Evolutionary conservation across 2,888 invertebrate genomes (phyloP).

Genomic region (Seira ritae): DNA sequence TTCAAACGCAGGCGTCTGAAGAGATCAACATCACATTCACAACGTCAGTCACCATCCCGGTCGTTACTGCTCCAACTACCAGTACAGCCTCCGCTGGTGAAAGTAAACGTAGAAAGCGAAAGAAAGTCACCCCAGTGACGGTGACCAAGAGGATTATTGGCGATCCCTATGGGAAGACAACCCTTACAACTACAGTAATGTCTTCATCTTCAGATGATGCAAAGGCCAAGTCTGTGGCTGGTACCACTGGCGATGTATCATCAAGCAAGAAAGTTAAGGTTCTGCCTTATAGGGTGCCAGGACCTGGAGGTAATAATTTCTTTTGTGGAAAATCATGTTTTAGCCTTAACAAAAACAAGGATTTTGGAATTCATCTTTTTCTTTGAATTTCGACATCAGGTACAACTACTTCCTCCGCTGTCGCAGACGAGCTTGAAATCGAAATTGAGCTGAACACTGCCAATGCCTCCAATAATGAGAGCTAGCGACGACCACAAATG

Average conservation of each 20-base stretch:
- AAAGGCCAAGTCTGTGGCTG: not conserved
- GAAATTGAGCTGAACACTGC: constrained; percentile 56
- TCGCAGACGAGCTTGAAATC: constrained; percentile 59
- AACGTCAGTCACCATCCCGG: too few species aligned
- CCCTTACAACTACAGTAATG: constrained; percentile 8
- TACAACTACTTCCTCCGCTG: too few species aligned
- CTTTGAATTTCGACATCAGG: too few species aligned
- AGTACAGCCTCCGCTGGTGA: constrained; percentile 14
- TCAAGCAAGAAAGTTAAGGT: constrained; percentile 40
- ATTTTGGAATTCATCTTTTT: too few species aligned
- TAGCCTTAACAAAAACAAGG: not conserved
- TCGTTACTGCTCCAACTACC: too few species aligned
- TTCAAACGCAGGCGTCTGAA: not conserved
- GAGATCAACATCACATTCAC: not conserved
- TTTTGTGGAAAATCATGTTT: not conserved
- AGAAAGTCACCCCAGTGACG: not conserved
- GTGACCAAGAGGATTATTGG: not conserved
- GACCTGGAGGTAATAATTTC: constrained; percentile 55
- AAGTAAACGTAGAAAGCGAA: not conserved
- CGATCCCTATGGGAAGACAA: constrained; percentile 37
- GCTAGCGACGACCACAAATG: too few species aligned
- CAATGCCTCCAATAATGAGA: constrained; percentile 10
- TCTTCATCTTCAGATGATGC: not conserved
- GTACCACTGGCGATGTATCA: not conserved
- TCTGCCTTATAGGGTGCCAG: constrained; percentile 64